phyloP scores from a whole-genome alignment of 2,113 vertebrate species.

The Calypte anna region DNA sequence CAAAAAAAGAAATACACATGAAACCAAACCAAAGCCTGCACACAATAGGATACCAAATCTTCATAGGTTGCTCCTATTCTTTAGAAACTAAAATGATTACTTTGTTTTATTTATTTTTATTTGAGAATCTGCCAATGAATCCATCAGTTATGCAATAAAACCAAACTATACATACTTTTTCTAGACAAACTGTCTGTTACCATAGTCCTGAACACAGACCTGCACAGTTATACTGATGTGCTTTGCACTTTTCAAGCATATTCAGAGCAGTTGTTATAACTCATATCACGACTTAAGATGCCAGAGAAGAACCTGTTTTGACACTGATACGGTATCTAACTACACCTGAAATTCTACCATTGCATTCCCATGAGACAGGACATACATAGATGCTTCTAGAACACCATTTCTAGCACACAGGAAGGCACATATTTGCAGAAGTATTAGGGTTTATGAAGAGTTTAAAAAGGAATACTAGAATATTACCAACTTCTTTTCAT shows the following conservation, averaged over 20 bases:
- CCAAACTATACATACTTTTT: background rate
- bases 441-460: background rate
- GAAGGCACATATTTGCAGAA: background rate
- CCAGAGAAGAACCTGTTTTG: background rate
- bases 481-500: background rate
- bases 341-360: background rate
- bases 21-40: background rate
- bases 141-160: background rate
- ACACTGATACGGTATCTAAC: background rate
- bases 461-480: background rate
- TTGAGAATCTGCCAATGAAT: background rate
- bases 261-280: background rate
- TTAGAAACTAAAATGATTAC: background rate
- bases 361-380: background rate
- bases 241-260: background rate
- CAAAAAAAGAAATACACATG: background rate
- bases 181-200: background rate
- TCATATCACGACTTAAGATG: too few species aligned
- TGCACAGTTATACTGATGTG: background rate
- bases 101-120: background rate
- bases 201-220: background rate
- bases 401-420: background rate
- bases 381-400: background rate
- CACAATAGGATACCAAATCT: background rate
- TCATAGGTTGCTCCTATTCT: background rate